These are phyloP conservation scores for Equus quagga DNA, from an alignment of 2,113 vertebrate genomes.

Conservation along the genomic window DNA sequence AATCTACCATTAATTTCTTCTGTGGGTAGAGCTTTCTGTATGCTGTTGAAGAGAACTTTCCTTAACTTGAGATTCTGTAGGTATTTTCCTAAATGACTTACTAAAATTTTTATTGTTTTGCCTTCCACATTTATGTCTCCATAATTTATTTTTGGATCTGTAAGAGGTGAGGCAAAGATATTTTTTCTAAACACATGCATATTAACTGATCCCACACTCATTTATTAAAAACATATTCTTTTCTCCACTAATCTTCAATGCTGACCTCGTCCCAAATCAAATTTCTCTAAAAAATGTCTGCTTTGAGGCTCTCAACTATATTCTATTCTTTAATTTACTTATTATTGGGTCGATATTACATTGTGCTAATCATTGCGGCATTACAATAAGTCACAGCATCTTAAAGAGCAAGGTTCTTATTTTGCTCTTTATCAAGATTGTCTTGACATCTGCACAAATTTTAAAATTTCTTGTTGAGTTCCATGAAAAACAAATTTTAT, in stretches of 20 bases:
- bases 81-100: background rate
- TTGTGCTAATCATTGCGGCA: background rate
- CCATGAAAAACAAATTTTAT: background rate
- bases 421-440: background rate
- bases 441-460: background rate
- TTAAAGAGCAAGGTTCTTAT: background rate
- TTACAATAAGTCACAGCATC: background rate
- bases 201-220: no score
- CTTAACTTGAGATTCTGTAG: background rate
- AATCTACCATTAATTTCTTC: background rate
- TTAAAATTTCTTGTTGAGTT: background rate
- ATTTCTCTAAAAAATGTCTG: background rate
- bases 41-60: background rate
- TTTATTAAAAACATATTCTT: background rate
- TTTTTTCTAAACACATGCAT: background rate
- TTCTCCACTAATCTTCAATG: background rate
- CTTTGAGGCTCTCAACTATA: background rate
- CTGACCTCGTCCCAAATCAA: background rate
- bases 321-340: background rate
- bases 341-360: background rate
- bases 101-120: background rate
- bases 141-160: slow-evolving; percentile 32
- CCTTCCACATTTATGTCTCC: background rate
- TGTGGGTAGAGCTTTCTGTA: background rate
- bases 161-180: background rate